Conservation (phyloP, 2,888 invertebrate genomes). For the Luffia ferchaultella region DNA sequence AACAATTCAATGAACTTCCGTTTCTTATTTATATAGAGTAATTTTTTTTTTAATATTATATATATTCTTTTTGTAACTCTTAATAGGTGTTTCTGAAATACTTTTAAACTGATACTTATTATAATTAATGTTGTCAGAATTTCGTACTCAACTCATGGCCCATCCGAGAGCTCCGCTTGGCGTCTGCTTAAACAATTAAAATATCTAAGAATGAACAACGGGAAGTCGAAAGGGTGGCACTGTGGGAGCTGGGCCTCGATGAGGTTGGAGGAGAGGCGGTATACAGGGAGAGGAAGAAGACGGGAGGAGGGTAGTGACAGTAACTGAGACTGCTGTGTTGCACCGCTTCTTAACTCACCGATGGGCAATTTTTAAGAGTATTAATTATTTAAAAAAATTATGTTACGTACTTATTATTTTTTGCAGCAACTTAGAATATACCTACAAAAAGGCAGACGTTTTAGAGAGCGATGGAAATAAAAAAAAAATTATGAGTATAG, state of each 20-base stretch:
- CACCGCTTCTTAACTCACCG: neutral
- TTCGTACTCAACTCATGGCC: neutral
- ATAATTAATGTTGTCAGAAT: neutral
- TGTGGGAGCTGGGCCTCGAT: neutral
- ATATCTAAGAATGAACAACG: constrained; percentile 9
- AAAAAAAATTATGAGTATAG: too few relatives aligned
- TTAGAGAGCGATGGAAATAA: too few relatives aligned
- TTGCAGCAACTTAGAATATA: too few relatives aligned
- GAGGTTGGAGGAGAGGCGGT: neutral
- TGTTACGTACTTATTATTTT: too few relatives aligned
- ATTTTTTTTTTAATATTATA: too few relatives aligned
- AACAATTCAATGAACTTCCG: too few relatives aligned
- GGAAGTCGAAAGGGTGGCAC: constrained; percentile 5
- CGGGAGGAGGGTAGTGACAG: constrained; percentile 2
- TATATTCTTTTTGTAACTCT: too few relatives aligned
- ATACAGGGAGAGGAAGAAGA: neutral
- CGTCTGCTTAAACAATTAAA: constrained; percentile 9
- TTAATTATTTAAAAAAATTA: too few relatives aligned
- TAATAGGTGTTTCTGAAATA: too few relatives aligned
- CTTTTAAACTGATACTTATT: neutral
- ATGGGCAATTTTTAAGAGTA: too few relatives aligned
- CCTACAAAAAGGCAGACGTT: too few relatives aligned
- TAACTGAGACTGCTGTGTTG: constrained; percentile 12
- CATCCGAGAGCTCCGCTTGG: neutral
- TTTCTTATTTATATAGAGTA: too few relatives aligned